Conservation (phyloP, 2,888 invertebrate genomes). For the Oegoconia quadripuncta region DNA sequence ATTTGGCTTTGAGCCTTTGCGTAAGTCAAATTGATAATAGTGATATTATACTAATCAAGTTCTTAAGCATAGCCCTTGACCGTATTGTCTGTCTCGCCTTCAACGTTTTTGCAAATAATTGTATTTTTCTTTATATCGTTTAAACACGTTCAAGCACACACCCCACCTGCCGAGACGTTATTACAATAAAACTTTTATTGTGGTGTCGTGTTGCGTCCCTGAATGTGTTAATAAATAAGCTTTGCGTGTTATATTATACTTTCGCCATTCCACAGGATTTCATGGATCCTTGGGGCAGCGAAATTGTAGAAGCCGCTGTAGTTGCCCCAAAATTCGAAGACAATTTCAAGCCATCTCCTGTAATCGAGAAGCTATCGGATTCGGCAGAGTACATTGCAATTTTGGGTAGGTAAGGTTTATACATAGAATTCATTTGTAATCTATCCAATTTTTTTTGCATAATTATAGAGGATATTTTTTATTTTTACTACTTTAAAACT, state of each 20-base stretch:
- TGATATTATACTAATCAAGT: not conserved
- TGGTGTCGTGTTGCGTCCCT: not conserved
- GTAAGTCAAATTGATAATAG: slow-evolving; percentile 6
- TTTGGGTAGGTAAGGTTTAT: slow-evolving; percentile 78
- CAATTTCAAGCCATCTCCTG: slow-evolving; percentile 74
- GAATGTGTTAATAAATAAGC: not conserved
- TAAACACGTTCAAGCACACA: too few relatives aligned
- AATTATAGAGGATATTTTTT: too few relatives aligned
- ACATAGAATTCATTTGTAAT: too few relatives aligned
- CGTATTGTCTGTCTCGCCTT: too few relatives aligned
- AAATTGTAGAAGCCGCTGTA: slow-evolving; percentile 39
- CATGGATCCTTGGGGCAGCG: slow-evolving; percentile 75
- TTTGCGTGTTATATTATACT: not conserved
- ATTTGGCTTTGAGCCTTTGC: slow-evolving; percentile 28
- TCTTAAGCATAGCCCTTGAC: slow-evolving; percentile 1
- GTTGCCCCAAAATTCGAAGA: slow-evolving; percentile 75
- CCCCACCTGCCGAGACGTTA: too few relatives aligned
- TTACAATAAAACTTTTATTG: too few relatives aligned
- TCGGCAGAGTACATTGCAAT: slow-evolving; percentile 83
- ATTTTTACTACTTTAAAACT: too few relatives aligned
- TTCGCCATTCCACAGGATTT: slow-evolving; percentile 45
- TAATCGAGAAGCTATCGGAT: slow-evolving; percentile 78
- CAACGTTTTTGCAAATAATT: too few relatives aligned
- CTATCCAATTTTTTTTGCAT: too few relatives aligned
- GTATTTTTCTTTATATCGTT: too few relatives aligned